A percentile compares a stretch with the other conserved stretches of the same genome.
These are phyloP conservation scores for Hafferia zeledoni DNA, from an alignment of 2,797 vertebrate genomes.

Conservation along the genomic window DNA sequence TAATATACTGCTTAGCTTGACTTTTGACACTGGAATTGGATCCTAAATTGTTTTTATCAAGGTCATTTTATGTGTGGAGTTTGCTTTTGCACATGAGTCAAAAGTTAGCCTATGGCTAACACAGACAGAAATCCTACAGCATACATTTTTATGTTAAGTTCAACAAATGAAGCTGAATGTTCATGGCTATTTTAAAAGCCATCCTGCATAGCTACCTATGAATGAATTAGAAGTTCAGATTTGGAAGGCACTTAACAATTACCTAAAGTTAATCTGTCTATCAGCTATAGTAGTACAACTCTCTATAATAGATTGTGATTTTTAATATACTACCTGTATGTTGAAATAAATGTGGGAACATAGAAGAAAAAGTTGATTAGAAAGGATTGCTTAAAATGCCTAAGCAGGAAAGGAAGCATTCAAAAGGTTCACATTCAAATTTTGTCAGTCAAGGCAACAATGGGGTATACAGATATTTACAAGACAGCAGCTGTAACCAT, in stretches of 20 bases:
- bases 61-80: neutral
- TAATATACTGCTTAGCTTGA: neutral
- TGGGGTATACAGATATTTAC: neutral
- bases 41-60: neutral
- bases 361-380: neutral
- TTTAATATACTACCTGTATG: neutral
- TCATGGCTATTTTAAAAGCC: neutral
- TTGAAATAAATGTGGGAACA: neutral
- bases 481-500: neutral
- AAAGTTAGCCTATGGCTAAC: neutral
- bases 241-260: constrained; percentile 18
- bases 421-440: neutral
- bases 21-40: neutral
- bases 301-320: neutral
- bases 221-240: neutral
- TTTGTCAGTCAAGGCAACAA: neutral
- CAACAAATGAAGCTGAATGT: neutral
- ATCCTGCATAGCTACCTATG: neutral
- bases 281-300: neutral
- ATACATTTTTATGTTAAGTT: neutral
- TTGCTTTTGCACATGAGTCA: neutral
- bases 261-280: neutral
- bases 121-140: neutral
- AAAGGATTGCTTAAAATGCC: neutral
- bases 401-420: neutral